phyloP scores from a whole-genome alignment of 53 echinoderm and acorn worm species.

The Holothuria scabra region DNA sequence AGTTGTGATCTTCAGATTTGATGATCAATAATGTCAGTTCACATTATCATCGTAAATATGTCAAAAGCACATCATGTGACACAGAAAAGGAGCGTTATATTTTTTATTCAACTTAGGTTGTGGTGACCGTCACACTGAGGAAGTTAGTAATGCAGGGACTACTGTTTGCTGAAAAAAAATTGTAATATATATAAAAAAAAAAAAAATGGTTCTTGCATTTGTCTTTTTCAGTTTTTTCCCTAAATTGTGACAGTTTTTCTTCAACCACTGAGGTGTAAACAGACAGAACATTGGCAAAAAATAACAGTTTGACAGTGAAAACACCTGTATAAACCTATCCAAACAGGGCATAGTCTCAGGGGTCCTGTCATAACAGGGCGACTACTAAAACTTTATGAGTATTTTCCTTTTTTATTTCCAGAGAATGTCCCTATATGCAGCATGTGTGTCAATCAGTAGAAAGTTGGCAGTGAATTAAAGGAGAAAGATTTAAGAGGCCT shows the following conservation, averaged over 20 bases:
- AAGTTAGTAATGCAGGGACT: too few species aligned
- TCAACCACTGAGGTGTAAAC: too few species aligned
- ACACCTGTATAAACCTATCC: constrained; percentile 39
- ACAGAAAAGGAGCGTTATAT: too few species aligned
- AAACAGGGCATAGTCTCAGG: constrained; percentile 12
- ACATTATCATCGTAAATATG: constrained; percentile 19
- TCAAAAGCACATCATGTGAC: neutral
- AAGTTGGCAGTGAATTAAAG: constrained; percentile 4
- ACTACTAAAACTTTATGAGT: constrained; percentile 45
- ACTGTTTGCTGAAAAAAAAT: too few species aligned
- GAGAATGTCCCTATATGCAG: constrained; percentile 8
- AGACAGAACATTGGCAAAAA: too few species aligned
- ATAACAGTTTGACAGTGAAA: constrained; percentile 11
- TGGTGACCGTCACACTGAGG: too few species aligned
- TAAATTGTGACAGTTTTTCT: too few species aligned
- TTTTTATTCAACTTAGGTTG: too few species aligned
- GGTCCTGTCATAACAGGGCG: constrained; percentile 42
- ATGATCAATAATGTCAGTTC: constrained; percentile 6
- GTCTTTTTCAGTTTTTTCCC: too few species aligned
- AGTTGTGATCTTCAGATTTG: neutral
- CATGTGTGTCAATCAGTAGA: constrained; percentile 27
- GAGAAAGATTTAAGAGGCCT: constrained; percentile 24
- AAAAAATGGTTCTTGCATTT: too few species aligned
- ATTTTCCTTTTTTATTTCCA: neutral
- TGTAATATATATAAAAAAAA: too few species aligned